Evolutionary conservation across 2,113 vertebrate species (phyloP), one percentile per base, ranked within the genome.

Genomic region (Xerus inauris): DNA sequence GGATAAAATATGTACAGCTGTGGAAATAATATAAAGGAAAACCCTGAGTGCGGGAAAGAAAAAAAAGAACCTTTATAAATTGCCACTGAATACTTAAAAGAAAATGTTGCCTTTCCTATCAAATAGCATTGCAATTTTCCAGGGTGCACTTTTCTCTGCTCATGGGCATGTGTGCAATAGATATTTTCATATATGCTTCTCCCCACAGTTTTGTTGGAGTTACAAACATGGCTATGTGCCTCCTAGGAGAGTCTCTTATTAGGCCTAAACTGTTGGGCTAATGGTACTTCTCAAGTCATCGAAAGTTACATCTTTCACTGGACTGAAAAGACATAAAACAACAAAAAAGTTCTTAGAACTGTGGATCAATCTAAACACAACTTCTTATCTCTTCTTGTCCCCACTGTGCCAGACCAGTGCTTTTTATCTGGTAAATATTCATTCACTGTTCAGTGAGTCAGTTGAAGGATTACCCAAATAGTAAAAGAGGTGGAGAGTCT

Each of bases 1-100:
- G 51, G 14, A 94, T 86, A 94, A 97, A 97, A 90, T 84, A 94
- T 83, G 77, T 80, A 94, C 85, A 96, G 85, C 49, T 94, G 87
- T 96, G 51, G 91, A 79, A 92, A 96, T 84, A 65, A 92, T 90
- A 77, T 94, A 85, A 89, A 84, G 24, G 14, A 96, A 96, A 94
- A 87, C 64, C 91, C 72, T 84, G 77, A 69, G 38, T n/a, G 1
- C 2, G 5, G 6, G 4, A 0, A 4, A 4, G 8, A 35, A 75
- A 35, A 28, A 81, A 51, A 38, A n/a, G 45, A 40, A 5, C 0
- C 30, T 54, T 89, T 17, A 81, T 42, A 72, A 77, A 84, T 88
- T 59, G 73, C 20, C 54, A 86, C 3, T 28, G 35, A 85, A 24
- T 45, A 82, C 38, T 91, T 91, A 75, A 89, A 84, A 86, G 20